Evolutionary conservation across 2,113 vertebrate genomes (phyloP), one percentile per base, ranked within the genome.

Genomic region (Elaphurus davidianus): DNA sequence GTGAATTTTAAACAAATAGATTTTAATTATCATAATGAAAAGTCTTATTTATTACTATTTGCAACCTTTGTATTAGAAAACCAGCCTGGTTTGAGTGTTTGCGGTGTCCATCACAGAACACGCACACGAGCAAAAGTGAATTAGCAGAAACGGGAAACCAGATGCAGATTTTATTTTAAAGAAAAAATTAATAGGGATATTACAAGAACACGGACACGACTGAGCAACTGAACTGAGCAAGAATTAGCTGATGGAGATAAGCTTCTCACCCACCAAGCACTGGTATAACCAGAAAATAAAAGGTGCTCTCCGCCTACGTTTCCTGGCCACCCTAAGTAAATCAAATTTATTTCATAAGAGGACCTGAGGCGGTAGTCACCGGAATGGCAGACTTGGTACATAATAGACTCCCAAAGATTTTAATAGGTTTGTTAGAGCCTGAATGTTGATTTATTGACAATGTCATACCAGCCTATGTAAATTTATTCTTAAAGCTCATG

Each of bases 381-480:
- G 23, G 57, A 91, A 79, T 84, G 55, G 60, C 95, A 91, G 86
- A 67, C 74, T 88, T 52, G 64, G 55, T 74, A 91, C 45, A 84
- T 89, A 78, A 87, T 33, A 36, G 94, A 87, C 52, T 96, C 94
- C 54, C 14, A 2, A 55, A 86, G 86, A 91, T 79, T 93, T 90
- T 86, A 89, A 93, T 67, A 97, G 67, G 71, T 91, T 43, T 79
- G 19, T 74, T 54, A 59, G n/a, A 93, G 67, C 87, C 95, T 91
- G 43, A 59, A 84, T 55, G 54, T 45, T 87, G 78, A 93, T 79
- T 83, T 86, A 94, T 59, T 74, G 55, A 89, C 91, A 87, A 79
- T 87, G 62, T 71, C 59, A 83, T 7, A 57, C 36, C 17, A 43
- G 78, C 78, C 82, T 62, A 2, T 82, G 76, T 78, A 71, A 71